Conservation (phyloP, 2,888 invertebrate species). For the Drosophila subsilvestris region DNA sequence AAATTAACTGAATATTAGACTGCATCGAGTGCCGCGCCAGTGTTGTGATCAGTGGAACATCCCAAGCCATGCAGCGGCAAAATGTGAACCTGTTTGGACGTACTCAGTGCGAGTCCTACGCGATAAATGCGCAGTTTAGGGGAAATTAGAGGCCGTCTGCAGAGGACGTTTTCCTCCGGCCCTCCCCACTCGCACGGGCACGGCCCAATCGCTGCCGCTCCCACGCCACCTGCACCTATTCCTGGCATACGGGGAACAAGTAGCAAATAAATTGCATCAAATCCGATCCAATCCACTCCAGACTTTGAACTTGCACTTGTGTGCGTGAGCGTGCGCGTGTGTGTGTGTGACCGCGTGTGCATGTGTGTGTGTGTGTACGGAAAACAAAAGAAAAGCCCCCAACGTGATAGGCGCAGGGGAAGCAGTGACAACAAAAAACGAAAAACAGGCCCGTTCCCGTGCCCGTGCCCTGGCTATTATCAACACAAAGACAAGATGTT, state of each 20-base stretch:
- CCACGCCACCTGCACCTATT: constrained; percentile 24
- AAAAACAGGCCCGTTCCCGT: constrained; percentile 14
- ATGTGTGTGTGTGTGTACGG: constrained; percentile 40
- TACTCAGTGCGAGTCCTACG: constrained; percentile 47
- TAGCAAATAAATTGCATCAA: constrained; percentile 39
- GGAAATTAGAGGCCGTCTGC: constrained; percentile 61
- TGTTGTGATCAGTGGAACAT: constrained; percentile 3
- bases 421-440: constrained; percentile 26
- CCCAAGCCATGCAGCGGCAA: constrained; percentile 45
- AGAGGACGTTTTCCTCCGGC: constrained; percentile 46
- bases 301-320: constrained; percentile 65
- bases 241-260: constrained; percentile 32
- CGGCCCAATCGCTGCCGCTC: constrained; percentile 7
- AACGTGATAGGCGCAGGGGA: constrained; percentile 2
- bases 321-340: constrained; percentile 21
- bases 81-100: constrained; percentile 43
- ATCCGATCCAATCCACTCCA: constrained; percentile 30
- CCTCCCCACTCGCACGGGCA: constrained; percentile 8
- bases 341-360: constrained; percentile 22
- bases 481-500: constrained; percentile 21
- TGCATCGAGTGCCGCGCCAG: constrained; percentile 6
- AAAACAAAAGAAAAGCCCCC: constrained; percentile 71
- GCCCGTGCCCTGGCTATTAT: constrained; percentile 12
- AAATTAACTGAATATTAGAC: constrained; percentile 4
- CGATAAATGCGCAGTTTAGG: constrained; percentile 74